A percentile compares a stretch with the other conserved stretches of the same genome.
These are phyloP conservation scores for Prenolepis imparis DNA, from an alignment of 2,888 invertebrate species.

Conservation along the genomic window DNA sequence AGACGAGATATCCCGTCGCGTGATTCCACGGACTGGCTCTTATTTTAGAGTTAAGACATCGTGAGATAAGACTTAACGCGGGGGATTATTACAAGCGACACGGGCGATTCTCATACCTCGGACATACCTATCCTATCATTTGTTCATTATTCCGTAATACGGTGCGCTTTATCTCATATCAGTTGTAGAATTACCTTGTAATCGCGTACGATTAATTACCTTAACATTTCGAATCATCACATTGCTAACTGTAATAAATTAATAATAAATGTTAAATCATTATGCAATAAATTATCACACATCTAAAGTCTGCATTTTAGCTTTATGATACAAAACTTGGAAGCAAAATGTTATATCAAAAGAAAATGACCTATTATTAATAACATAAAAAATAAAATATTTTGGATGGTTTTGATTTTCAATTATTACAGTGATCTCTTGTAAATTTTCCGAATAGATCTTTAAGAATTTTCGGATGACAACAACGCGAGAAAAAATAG, in stretches of 20 bases:
- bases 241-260: conserved; percentile 16
- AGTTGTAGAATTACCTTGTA: conserved; percentile 7
- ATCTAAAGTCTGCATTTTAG: neutral
- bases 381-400: neutral
- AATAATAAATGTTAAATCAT: conserved; percentile 6
- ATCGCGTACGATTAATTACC: conserved; percentile 11
- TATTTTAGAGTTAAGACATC: conserved; percentile 45
- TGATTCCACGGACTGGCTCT: conserved; percentile 38
- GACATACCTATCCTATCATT: conserved; percentile 18
- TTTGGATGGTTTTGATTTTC: neutral
- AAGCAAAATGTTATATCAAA: neutral
- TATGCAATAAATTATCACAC: neutral
- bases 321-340: neutral
- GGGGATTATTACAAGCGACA: conserved; percentile 47
- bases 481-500: conserved; percentile 1
- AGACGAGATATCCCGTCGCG: conserved; percentile 52
- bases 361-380: neutral
- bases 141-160: conserved; percentile 32
- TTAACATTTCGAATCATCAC: neutral
- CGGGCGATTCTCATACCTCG: conserved; percentile 4
- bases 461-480: neutral
- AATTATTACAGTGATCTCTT: neutral
- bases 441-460: neutral
- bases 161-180: conserved; percentile 19
- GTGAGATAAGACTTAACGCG: conserved; percentile 49